phyloP scores from a whole-genome alignment of 2,113 vertebrate genomes.

The Saguinus midas region DNA sequence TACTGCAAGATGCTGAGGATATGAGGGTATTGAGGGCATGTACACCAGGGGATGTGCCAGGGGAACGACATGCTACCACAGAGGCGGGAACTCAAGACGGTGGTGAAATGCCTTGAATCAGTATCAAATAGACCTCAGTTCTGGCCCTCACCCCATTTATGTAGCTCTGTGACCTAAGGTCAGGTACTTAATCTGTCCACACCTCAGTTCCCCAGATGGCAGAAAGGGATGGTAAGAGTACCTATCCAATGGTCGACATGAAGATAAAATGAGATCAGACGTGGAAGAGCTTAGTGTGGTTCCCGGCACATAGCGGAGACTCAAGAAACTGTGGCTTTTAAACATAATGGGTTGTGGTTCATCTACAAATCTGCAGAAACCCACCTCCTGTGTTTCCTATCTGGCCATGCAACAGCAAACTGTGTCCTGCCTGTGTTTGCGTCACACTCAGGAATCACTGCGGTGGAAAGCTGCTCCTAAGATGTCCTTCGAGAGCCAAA shows the following conservation, averaged over 20 bases:
- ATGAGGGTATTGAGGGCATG: not conserved
- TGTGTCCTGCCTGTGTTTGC: rapidly evolving
- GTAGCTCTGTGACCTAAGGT: not conserved
- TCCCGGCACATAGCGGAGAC: not conserved
- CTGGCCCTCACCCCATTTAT: not conserved
- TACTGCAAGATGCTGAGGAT: too few relatives aligned
- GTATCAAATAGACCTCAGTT: not conserved
- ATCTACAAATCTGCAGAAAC: not conserved
- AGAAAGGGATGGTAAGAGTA: not conserved
- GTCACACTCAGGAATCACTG: rapidly evolving
- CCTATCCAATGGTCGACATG: too few relatives aligned
- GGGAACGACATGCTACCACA: rapidly evolving
- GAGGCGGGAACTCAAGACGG: not conserved
- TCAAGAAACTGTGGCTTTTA: not conserved
- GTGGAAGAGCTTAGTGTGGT: not conserved
- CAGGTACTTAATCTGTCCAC: not conserved
- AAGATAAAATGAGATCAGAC: not conserved
- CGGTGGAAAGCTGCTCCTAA: not conserved
- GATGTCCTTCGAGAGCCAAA: not conserved
- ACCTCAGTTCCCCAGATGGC: not conserved
- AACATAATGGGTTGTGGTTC: not conserved
- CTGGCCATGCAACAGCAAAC: not conserved
- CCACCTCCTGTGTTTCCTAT: rapidly evolving
- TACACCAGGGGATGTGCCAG: rapidly evolving
- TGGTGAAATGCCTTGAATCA: not conserved